phyloP scores from a whole-genome alignment of 2,797 vertebrate species.

The Pseudomugil tenellus region DNA sequence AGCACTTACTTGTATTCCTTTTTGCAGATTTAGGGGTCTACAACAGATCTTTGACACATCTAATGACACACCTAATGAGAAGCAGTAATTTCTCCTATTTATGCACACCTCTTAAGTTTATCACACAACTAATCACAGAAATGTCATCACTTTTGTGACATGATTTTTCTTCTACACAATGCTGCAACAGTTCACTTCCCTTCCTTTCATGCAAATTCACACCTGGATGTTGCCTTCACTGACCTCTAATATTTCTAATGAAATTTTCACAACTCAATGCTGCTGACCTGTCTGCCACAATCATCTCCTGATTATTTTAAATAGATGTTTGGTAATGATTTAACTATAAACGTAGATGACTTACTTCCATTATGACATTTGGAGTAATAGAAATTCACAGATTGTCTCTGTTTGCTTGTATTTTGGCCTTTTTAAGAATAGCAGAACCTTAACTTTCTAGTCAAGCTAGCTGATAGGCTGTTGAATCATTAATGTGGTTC shows the following conservation, averaged over 20 bases:
- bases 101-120: conserved; percentile 17
- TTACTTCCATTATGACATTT: no score
- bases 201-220: conserved; percentile 23
- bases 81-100: conserved; percentile 59
- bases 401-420: neutral
- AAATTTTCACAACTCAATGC: conserved; percentile 18
- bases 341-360: no score
- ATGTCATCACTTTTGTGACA: conserved; percentile 22
- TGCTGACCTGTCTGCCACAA: conserved; percentile 17
- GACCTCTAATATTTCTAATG: conserved; percentile 19
- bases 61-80: conserved; percentile 75
- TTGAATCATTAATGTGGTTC: neutral
- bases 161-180: conserved; percentile 32
- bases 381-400: no score
- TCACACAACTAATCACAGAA: conserved; percentile 53
- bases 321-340: neutral
- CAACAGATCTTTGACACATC: conserved; percentile 75
- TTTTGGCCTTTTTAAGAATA: neutral
- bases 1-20: conserved; percentile 59
- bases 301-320: neutral
- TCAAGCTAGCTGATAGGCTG: no score
- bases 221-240: conserved; percentile 17
- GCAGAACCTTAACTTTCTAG: neutral
- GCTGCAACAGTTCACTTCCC: conserved; percentile 4
- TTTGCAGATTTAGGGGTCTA: conserved; percentile 87